Evolutionary conservation across 2,888 invertebrate genomes (phyloP).

Genomic region (Acrobasis suavella): DNA sequence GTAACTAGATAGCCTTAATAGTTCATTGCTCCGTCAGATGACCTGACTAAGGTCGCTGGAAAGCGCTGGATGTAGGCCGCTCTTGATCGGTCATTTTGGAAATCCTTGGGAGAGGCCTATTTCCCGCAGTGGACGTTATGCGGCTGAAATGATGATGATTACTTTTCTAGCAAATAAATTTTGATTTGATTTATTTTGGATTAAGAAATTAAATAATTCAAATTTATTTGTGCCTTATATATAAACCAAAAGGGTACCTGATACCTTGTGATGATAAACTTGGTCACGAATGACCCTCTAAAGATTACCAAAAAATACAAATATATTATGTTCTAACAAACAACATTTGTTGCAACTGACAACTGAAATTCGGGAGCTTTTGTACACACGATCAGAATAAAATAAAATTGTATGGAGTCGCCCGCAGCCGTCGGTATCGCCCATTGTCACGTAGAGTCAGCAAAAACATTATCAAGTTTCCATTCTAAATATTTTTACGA

Average conservation of each 20-base stretch:
- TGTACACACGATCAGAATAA: slow-evolving; percentile 17
- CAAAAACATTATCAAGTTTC: slow-evolving; percentile 7
- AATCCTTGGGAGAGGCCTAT: too few species aligned
- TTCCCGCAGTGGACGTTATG: too few species aligned
- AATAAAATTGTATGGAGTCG: slow-evolving; percentile 21
- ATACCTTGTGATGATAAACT: too few species aligned
- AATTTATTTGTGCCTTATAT: background rate
- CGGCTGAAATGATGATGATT: too few species aligned
- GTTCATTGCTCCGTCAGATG: background rate
- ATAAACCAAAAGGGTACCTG: too few species aligned
- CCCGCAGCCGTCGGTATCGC: slow-evolving; percentile 26
- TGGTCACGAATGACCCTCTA: too few species aligned
- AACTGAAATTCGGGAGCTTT: slow-evolving; percentile 16
- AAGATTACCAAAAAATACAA: background rate
- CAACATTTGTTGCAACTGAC: slow-evolving; percentile 4
- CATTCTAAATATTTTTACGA: background rate
- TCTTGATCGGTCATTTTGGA: too few species aligned
- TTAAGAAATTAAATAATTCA: background rate
- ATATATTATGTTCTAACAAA: background rate
- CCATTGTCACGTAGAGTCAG: slow-evolving; percentile 9
- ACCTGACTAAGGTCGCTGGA: too few species aligned
- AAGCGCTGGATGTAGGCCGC: too few species aligned
- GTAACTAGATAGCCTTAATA: slow-evolving; percentile 1
- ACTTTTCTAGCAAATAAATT: too few species aligned
- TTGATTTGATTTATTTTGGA: too few species aligned